Conservation (phyloP, 2,113 vertebrate species). For the Hiodon tergisus region DNA sequence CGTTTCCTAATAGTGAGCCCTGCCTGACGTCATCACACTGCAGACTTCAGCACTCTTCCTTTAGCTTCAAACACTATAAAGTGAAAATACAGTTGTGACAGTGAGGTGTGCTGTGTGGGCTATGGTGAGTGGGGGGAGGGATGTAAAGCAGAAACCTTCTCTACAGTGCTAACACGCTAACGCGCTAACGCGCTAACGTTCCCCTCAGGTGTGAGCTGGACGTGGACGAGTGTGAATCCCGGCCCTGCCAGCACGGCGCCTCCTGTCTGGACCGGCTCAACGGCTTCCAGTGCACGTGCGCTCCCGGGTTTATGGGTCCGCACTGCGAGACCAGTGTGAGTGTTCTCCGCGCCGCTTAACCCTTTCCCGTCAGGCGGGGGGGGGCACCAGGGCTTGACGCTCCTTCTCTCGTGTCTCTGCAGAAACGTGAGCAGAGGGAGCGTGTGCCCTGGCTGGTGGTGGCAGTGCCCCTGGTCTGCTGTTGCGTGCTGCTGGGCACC, state of each 20-base stretch:
- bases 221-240: slow-evolving; percentile 70
- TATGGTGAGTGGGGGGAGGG: too few relatives aligned
- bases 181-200: too few relatives aligned
- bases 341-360: slow-evolving; percentile 3
- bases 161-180: too few relatives aligned
- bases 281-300: slow-evolving; percentile 75
- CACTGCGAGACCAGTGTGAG: slow-evolving; percentile 78
- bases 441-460: slow-evolving; percentile 75
- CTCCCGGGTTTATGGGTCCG: slow-evolving; percentile 69
- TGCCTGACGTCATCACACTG: too few relatives aligned
- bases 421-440: slow-evolving; percentile 66
- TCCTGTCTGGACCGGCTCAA: slow-evolving; percentile 74
- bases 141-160: too few relatives aligned
- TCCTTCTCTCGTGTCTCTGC: slow-evolving; percentile 30
- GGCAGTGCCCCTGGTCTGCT: slow-evolving; percentile 76
- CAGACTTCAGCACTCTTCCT: too few relatives aligned
- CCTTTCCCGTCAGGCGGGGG: not conserved
- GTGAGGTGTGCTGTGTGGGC: too few relatives aligned
- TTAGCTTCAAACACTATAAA: too few relatives aligned
- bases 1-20: too few relatives aligned
- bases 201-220: slow-evolving; percentile 73
- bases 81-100: too few relatives aligned
- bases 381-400: not conserved
- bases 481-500: slow-evolving; percentile 71
- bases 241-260: slow-evolving; percentile 84